Evolutionary conservation across 2,797 vertebrate genomes (phyloP).

Genomic region (Antennarius maculatus): DNA sequence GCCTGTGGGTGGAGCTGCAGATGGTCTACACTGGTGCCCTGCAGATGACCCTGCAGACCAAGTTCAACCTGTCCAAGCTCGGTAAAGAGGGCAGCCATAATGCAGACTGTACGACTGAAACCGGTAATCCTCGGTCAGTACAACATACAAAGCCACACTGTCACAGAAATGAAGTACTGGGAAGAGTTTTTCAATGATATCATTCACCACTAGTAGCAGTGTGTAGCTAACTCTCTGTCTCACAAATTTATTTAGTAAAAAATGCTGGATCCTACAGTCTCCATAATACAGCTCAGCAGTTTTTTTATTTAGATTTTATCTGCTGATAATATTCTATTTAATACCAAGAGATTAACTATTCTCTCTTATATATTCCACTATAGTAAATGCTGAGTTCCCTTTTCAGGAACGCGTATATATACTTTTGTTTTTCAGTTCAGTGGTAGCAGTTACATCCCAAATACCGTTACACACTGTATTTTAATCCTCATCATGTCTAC

Average conservation of each 20-base stretch:
- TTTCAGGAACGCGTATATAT: too few relatives aligned
- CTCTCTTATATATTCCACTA: too few relatives aligned
- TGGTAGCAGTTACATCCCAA: background rate
- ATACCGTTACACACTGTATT: constrained; percentile 22
- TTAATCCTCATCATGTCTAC: constrained; percentile 8
- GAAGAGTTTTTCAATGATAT: background rate
- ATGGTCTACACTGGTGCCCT: constrained; percentile 86
- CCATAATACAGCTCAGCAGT: background rate
- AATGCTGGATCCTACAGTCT: background rate
- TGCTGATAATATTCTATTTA: background rate
- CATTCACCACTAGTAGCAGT: background rate
- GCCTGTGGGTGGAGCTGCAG: constrained; percentile 90
- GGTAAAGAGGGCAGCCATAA: constrained; percentile 85
- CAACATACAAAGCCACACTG: background rate
- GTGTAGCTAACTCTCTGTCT: too few relatives aligned
- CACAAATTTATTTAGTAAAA: background rate
- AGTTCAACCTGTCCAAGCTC: constrained; percentile 91
- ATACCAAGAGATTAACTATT: too few relatives aligned
- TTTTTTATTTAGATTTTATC: background rate
- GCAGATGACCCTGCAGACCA: constrained; percentile 92
- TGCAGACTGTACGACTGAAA: constrained; percentile 49
- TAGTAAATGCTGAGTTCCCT: too few relatives aligned
- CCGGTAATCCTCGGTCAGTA: constrained; percentile 75
- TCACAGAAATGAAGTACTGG: background rate
- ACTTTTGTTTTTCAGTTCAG: background rate